Base-by-base conservation (phyloP, 2,113 vertebrate genomes). In the Empidonax alnorum region DNA sequence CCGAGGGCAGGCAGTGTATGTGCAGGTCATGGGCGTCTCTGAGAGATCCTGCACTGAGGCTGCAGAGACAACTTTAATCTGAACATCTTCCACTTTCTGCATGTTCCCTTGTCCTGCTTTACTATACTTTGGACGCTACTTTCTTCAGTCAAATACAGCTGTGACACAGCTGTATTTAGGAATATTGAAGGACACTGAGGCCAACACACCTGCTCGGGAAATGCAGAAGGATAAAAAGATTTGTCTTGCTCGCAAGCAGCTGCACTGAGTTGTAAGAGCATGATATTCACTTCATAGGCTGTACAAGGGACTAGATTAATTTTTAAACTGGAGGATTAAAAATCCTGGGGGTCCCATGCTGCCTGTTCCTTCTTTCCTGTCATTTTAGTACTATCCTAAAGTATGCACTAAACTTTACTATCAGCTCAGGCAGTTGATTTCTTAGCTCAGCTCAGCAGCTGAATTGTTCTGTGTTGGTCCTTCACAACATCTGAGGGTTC, bases 61-160 rank as follows among this genome's bases (percentile, higher is more conserved):
- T 67, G 44, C 55, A 81, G 28, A 56, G 10, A 75, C 14, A 74
- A 10, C 5, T 72, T 90, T 27, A 50, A 28, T 59, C 22, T 37
- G 1, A 2, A 52, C 0, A 4, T 28, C 37, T 49, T 63, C 31
- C 14, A 19, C 17, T 3, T 68, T 20, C 17, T 28, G 6, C 1
- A 1, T 14, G 7, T 72, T 75, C 22, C 17, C 15, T 55, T 75
- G 56, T 27, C 7, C 37, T 58, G 6, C 31, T 59, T 63, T 55
- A 8, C 33, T 39, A 3, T 68, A 58, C 28, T 81, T 84, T 46
- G 30, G 50, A 39, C 6, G 8, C 16, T 84, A 9, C 28, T 80
- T 61, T 85, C 46, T 73, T 74, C 33, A 13, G 30, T 23, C 3
- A 10, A 41, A 65, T 59, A 39, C 17, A 39, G 6, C 4, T 72